phyloP scores from a whole-genome alignment of 2,888 invertebrate genomes.

The Athalia cordata region DNA sequence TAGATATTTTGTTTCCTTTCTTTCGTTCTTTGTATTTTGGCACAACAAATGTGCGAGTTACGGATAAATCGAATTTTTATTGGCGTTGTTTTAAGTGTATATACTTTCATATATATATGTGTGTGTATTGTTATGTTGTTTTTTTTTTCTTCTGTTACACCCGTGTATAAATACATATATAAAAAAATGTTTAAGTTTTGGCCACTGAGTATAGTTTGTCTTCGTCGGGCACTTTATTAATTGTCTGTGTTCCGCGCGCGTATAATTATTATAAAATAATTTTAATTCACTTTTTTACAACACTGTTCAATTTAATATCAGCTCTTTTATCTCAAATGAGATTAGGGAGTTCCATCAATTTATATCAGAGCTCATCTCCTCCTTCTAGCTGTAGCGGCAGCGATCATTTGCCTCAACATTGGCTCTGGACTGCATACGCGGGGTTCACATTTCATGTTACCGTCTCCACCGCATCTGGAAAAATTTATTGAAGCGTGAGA shows the following conservation, averaged over 20 bases:
- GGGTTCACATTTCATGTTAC: slow-evolving; percentile 96
- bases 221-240: slow-evolving; percentile 66
- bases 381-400: slow-evolving; percentile 84
- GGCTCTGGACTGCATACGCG: slow-evolving; percentile 93
- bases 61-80: slow-evolving; percentile 49
- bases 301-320: slow-evolving; percentile 53
- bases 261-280: slow-evolving; percentile 38
- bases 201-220: slow-evolving; percentile 69
- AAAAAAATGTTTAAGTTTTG: slow-evolving; percentile 72
- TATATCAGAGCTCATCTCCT: slow-evolving; percentile 78
- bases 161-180: slow-evolving; percentile 64
- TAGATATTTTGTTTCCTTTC: slow-evolving; percentile 26
- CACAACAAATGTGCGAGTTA: slow-evolving; percentile 64
- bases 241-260: slow-evolving; percentile 68
- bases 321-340: slow-evolving; percentile 37
- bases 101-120: slow-evolving; percentile 47
- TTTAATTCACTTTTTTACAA: slow-evolving; percentile 69
- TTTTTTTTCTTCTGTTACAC: slow-evolving; percentile 49
- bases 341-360: slow-evolving; percentile 2
- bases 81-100: slow-evolving; percentile 48
- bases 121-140: slow-evolving; percentile 58
- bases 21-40: slow-evolving; percentile 61
- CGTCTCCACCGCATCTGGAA: slow-evolving; percentile 91
- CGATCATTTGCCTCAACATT: slow-evolving; percentile 92
- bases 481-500: slow-evolving; percentile 37